Evolutionary conservation across 2,888 invertebrate genomes (phyloP).

Genomic region (Theretra japonica): DNA sequence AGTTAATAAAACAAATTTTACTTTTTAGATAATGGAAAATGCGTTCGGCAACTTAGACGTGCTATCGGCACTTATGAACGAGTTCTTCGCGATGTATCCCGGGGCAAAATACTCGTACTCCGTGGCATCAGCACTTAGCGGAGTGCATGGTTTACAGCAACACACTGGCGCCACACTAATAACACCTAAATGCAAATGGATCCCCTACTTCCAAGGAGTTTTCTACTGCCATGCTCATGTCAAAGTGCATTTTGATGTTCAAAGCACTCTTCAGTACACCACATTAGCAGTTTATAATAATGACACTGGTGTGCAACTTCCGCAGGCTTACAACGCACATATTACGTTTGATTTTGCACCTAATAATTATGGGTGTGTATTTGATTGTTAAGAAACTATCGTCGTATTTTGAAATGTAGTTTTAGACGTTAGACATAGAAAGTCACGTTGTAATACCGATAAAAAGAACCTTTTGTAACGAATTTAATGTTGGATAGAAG

Average conservation of each 20-base stretch:
- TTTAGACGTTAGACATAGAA: background rate
- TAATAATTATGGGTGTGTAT: constrained; percentile 63
- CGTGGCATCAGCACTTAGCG: constrained; percentile 67
- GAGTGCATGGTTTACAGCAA: constrained; percentile 61
- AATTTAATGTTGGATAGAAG: too few relatives aligned
- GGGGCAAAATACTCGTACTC: constrained; percentile 68
- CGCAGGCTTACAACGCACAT: constrained; percentile 66
- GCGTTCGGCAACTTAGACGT: constrained; percentile 68
- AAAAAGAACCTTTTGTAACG: too few relatives aligned
- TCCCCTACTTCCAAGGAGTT: constrained; percentile 73
- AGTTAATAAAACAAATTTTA: background rate
- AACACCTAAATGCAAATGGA: constrained; percentile 67
- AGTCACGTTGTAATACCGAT: too few relatives aligned
- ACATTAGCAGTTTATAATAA: constrained; percentile 68
- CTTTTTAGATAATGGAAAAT: constrained; percentile 66
- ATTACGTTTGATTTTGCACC: constrained; percentile 66
- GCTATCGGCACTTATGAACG: constrained; percentile 70
- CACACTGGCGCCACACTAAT: constrained; percentile 53
- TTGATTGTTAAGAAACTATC: too few relatives aligned
- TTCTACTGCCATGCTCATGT: constrained; percentile 69
- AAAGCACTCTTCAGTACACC: constrained; percentile 56
- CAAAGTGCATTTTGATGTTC: constrained; percentile 71
- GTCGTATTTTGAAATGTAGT: background rate
- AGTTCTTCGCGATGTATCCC: constrained; percentile 72
- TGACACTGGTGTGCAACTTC: constrained; percentile 61